These are phyloP conservation scores for Eremophila alpestris DNA, from an alignment of 2,797 vertebrate species.

Conservation along the genomic window DNA sequence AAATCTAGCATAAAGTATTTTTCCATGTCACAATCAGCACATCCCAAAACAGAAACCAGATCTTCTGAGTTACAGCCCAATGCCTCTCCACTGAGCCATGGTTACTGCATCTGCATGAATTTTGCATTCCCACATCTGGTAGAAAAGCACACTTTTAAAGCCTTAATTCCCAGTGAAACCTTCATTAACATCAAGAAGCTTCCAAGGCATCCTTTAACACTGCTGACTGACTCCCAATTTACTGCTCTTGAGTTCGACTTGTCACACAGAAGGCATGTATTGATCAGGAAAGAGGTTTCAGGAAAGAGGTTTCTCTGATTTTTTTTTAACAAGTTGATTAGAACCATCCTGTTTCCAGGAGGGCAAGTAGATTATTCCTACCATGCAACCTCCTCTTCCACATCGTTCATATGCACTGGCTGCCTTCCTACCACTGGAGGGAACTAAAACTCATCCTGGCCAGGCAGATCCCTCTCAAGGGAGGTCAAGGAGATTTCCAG, in stretches of 20 bases:
- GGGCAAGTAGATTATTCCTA: background rate
- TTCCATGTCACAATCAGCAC: background rate
- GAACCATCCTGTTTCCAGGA: background rate
- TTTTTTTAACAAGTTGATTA: background rate
- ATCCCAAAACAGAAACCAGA: conserved; percentile 4
- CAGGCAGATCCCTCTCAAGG: background rate
- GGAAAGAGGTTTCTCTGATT: background rate
- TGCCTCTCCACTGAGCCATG: background rate
- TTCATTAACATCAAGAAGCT: background rate
- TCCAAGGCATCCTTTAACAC: background rate
- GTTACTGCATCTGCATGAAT: background rate
- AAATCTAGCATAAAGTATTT: background rate
- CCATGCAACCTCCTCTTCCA: background rate
- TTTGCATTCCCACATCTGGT: background rate
- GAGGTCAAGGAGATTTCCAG: background rate
- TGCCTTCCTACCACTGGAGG: background rate
- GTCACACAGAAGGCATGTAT: background rate
- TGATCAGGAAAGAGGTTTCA: background rate
- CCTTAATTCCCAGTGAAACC: background rate
- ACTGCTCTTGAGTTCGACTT: background rate
- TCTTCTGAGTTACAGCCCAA: background rate
- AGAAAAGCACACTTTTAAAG: background rate
- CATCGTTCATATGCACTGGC: background rate
- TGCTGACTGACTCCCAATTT: background rate
- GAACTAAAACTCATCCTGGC: background rate